Evolutionary conservation across 2,113 vertebrate genomes (phyloP).

Genomic region (Pelodiscus sinensis): DNA sequence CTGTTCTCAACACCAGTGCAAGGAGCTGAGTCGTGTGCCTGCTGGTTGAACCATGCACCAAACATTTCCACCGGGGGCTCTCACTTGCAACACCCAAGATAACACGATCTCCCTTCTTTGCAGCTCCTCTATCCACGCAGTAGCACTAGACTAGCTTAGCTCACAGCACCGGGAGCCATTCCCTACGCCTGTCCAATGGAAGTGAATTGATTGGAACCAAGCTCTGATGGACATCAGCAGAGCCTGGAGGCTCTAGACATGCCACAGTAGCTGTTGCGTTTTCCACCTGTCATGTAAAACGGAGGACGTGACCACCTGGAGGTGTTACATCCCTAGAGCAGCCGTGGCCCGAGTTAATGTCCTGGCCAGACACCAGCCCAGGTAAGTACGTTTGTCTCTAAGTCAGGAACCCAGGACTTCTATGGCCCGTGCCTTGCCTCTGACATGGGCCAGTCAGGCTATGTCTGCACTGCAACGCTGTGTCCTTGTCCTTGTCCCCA

Average conservation of each 20-base stretch:
- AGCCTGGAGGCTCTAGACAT: neutral
- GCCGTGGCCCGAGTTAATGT: neutral
- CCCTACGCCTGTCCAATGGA: neutral
- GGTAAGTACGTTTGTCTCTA: neutral
- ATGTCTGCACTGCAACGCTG: too few species aligned
- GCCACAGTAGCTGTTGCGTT: neutral
- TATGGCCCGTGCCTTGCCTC: neutral
- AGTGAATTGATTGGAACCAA: neutral
- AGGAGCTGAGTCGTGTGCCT: neutral
- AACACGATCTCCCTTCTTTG: neutral
- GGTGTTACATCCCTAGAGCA: neutral
- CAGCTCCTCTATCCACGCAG: neutral
- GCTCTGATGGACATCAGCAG: neutral
- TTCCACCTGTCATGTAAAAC: neutral
- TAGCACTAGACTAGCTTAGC: neutral
- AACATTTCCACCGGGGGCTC: neutral
- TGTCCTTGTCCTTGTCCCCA: neutral
- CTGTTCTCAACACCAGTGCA: neutral
- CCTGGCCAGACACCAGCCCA: neutral
- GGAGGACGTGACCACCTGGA: neutral
- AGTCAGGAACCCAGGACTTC: neutral
- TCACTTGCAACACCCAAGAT: neutral
- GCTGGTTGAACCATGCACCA: neutral
- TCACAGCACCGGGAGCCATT: neutral
- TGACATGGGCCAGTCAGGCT: neutral